Base-by-base conservation (phyloP, 2,888 invertebrate genomes). In the Oscheius sp. region DNA sequence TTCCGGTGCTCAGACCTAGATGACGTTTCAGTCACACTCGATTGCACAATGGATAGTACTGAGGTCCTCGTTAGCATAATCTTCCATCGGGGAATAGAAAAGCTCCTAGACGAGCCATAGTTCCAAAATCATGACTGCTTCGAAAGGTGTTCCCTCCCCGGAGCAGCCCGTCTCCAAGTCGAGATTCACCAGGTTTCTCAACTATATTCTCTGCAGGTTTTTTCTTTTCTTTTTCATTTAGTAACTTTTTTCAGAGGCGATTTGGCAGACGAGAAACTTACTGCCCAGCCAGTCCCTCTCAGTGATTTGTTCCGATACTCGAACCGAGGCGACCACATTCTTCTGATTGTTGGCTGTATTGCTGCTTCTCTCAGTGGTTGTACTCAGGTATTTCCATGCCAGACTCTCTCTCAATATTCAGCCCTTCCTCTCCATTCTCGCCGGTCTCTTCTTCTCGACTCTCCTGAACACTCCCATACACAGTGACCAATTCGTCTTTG, bases 281-380 rank as follows among this genome's bases (percentile, higher is more conserved):
- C 73, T 29, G 76, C 78, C 51, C 76, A 76, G 33, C 84, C 84
- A 1, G 84, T 84, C 2, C 71, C 81, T 13, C 68, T 84, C 21
- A 55, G 59, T 11, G 79, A 79, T 58, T 73, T 84, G 79, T 76
- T 82, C 57, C 80, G 82, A 1, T 82, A 76, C 57, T 79, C 75
- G n/a, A 78, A 75, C 1, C 55, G n/a, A 2, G 57, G 65, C 32
- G 82, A 82, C 59, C 57, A 60, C 13, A 21, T 79, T 21, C 63
- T 77, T 10, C 63, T 82, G 21, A 10, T 77, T 37, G 0, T 76
- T 21, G 82, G 82, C 1, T 42, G 74, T 9, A 7, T 77, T 9
- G 70, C 75, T n/a, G 73, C 80, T 1, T 48, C 70, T 13, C 42
- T 75, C 33, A 75, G 78, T 1, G 73, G 73, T 5, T 63, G 51